Conservation (phyloP, 2,888 invertebrate species). For the Drosophila aldrichi region DNA sequence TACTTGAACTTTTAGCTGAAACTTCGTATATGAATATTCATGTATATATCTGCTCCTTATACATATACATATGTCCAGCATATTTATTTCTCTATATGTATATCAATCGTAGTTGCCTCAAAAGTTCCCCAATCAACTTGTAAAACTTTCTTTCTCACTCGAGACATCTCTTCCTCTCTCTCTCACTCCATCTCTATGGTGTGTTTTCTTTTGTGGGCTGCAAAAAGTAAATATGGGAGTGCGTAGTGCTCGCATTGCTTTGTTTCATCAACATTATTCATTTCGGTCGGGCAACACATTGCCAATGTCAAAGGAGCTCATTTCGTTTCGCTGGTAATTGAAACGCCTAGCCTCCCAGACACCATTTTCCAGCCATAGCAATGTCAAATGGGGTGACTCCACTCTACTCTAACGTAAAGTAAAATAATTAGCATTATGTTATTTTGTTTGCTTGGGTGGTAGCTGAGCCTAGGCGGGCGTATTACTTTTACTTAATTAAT, state of each 20-base stretch:
- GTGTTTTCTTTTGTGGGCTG: background rate
- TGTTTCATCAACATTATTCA: conserved; percentile 48
- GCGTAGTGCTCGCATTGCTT: conserved; percentile 5
- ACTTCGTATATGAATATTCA: too few species aligned
- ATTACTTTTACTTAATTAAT: conserved; percentile 77
- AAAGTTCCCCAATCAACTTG: background rate
- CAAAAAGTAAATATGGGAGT: conserved; percentile 3
- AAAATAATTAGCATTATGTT: conserved; percentile 76
- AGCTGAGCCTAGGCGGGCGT: conserved; percentile 23
- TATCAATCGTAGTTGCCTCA: background rate
- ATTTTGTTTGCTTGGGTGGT: conserved; percentile 42
- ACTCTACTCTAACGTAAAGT: conserved; percentile 36
- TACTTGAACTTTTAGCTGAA: too few species aligned
- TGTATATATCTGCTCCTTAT: too few species aligned
- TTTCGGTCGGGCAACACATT: conserved; percentile 59
- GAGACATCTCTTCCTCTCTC: background rate
- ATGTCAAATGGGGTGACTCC: conserved; percentile 6
- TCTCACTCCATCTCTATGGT: background rate
- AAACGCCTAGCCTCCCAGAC: conserved; percentile 35
- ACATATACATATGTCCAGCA: background rate
- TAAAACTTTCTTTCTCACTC: background rate
- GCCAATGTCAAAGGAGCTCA: conserved; percentile 32
- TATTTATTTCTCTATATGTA: background rate
- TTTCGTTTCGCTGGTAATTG: conserved; percentile 56
- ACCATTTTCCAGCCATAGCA: background rate